Evolutionary conservation across 2,888 invertebrate species (phyloP).

Genomic region (Dicyrtoma fusca): DNA sequence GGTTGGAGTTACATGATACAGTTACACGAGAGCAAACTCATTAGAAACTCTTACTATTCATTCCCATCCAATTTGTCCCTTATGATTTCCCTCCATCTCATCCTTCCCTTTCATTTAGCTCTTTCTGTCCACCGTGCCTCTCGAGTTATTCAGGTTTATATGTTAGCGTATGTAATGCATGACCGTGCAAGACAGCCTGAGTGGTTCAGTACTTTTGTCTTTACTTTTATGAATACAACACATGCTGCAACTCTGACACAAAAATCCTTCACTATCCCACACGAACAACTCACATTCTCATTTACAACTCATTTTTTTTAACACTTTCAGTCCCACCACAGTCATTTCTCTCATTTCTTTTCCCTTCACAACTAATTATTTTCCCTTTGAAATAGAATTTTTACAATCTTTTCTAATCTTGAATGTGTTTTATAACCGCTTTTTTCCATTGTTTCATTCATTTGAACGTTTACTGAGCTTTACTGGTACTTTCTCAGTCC

Average conservation of each 20-base stretch:
- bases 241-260: background rate
- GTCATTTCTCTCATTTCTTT: conserved; percentile 21
- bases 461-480: too few species aligned
- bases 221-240: too few species aligned
- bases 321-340: conserved; percentile 1
- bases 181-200: too few species aligned
- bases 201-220: too few species aligned
- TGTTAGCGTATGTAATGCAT: background rate
- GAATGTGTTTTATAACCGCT: too few species aligned
- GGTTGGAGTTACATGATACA: too few species aligned
- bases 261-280: background rate
- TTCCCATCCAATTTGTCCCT: conserved; percentile 35
- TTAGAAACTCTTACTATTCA: conserved; percentile 40
- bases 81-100: conserved; percentile 28
- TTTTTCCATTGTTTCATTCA: too few species aligned
- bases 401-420: too few species aligned
- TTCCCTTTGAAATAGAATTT: background rate
- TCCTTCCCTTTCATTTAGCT: conserved; percentile 24
- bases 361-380: conserved; percentile 10
- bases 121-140: background rate
- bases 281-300: background rate
- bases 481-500: too few species aligned
- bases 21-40: conserved; percentile 23
- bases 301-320: conserved; percentile 3
- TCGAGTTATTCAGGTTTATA: background rate